These are phyloP conservation scores for Araneus ventricosus DNA, from an alignment of 1,140 invertebrate species.

Conservation along the genomic window DNA sequence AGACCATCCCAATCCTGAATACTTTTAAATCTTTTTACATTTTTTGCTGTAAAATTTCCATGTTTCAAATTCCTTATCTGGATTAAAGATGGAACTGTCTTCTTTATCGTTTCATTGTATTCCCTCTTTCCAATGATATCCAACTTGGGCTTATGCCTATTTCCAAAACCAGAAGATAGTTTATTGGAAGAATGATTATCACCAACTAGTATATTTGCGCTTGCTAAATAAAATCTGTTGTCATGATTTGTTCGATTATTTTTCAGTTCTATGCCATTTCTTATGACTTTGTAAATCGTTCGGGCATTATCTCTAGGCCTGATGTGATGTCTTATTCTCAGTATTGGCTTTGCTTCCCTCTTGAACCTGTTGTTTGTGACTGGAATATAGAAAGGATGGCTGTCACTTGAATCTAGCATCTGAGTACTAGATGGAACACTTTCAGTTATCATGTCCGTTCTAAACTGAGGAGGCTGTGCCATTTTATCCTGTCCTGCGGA, in stretches of 20 bases:
- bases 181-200: not conserved
- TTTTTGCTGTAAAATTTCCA: not conserved
- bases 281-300: conserved; percentile 21
- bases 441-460: not conserved
- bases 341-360: not conserved
- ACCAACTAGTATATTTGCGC: conserved; percentile 43
- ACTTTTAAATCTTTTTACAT: not conserved
- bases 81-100: conserved; percentile 25
- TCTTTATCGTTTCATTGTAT: conserved; percentile 42
- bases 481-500: not conserved
- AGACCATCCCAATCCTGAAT: not conserved
- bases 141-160: not conserved
- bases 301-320: not conserved
- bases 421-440: not conserved
- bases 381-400: conserved; percentile 61
- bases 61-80: not conserved
- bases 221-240: conserved; percentile 52
- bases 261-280: not conserved
- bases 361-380: not conserved
- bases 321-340: not conserved
- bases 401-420: conserved; percentile 22
- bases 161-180: not conserved
- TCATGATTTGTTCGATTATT: not conserved
- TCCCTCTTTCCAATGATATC: not conserved
- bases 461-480: not conserved